A percentile compares a stretch with the other conserved stretches of the same genome.
Conservation (phyloP, 2,113 vertebrate genomes). For the Sphyrna mokarran region DNA sequence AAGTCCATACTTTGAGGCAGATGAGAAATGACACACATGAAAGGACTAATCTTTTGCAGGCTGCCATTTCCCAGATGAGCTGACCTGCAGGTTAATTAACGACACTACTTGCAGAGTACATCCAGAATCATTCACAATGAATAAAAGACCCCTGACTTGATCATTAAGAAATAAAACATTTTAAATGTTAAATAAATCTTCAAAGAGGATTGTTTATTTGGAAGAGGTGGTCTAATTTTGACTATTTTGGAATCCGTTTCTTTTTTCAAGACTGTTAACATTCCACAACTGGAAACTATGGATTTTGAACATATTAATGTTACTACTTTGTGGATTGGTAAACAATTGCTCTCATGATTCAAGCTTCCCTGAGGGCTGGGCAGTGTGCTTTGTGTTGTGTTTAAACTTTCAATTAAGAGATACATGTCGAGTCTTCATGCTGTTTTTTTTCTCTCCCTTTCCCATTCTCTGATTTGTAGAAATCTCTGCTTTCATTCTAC, state of each 20-base stretch:
- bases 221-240: background rate
- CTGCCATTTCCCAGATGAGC: slow-evolving; percentile 38
- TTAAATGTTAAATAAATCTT: background rate
- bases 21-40: slow-evolving; percentile 26
- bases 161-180: background rate
- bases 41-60: slow-evolving; percentile 32
- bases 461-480: background rate
- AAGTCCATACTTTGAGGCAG: slow-evolving; percentile 39
- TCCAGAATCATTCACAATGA: background rate
- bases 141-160: background rate
- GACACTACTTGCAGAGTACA: background rate
- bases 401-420: background rate
- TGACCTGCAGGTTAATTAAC: slow-evolving; percentile 38
- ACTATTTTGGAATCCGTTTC: background rate
- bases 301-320: background rate
- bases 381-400: background rate
- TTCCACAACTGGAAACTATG: background rate
- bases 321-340: background rate
- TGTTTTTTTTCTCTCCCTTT: background rate
- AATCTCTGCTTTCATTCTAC: background rate
- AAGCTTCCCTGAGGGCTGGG: background rate
- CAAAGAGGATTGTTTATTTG: background rate
- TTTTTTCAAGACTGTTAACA: too few relatives aligned
- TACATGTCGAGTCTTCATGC: background rate
- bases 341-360: background rate